Evolutionary conservation across 2,888 invertebrate species (phyloP), one percentile per base, ranked within the genome.

Genomic region (Alcis repandata): DNA sequence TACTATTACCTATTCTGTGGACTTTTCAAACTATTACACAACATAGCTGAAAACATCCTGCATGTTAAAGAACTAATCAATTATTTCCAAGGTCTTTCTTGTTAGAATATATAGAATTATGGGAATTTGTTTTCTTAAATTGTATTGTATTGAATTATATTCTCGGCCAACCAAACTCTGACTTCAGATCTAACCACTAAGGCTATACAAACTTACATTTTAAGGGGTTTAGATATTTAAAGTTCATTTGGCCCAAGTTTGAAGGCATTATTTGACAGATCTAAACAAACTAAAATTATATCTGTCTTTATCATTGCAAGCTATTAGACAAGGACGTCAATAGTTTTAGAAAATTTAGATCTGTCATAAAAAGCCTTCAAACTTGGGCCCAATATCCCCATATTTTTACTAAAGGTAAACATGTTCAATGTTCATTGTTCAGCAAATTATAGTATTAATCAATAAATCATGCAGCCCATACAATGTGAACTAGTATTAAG

Each of bases 81-180:
- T 19, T 56, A 9, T 38, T 38, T 22, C 17, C 48, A 59, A 40
- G 49, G 49, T 15, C 59, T 40, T n/a, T 15, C 40, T 49, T 59
- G 3, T 6, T 27, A 27, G 27, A 27, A 6, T 27, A 27, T 27
- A 27, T 49, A 19, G 9, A 46, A 20, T 20, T 13, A 33, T 51
- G 51, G 20, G 20, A 38, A 38, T 38, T 8, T 38, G 38, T 9
- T 15, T 6, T 27, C 27, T 27, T 38, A n/a, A 49, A 32, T 32
- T 17, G 32, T 46, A 7, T 2, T 46, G 46, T n/a, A n/a, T n/a
- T n/a, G n/a, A n/a, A n/a, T n/a, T n/a, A n/a, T n/a, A n/a, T n/a
- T n/a, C n/a, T n/a, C n/a, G n/a, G n/a, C n/a, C n/a, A n/a, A n/a
- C n/a, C n/a, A n/a, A n/a, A n/a, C n/a, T n/a, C n/a, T n/a, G n/a